These are phyloP conservation scores for Naso thynnoides DNA, from an alignment of 2,797 vertebrate species.

Conservation along the genomic window DNA sequence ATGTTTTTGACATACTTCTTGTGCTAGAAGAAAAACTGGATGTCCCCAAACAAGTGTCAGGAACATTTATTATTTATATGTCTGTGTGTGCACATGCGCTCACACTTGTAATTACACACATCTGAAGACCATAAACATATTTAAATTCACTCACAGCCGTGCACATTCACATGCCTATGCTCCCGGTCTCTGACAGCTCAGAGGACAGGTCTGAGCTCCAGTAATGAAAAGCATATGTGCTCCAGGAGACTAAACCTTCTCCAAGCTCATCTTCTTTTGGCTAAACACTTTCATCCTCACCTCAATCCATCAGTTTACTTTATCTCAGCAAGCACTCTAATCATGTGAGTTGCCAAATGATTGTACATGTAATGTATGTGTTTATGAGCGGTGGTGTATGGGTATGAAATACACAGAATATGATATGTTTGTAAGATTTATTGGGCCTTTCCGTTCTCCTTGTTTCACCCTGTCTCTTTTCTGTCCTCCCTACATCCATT, in stretches of 20 bases:
- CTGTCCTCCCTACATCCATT: slow-evolving; percentile 37
- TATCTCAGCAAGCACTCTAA: slow-evolving; percentile 43
- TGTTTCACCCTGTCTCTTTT: slow-evolving; percentile 24
- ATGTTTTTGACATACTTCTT: slow-evolving; percentile 17
- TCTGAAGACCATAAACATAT: slow-evolving; percentile 49
- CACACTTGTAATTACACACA: slow-evolving; percentile 34
- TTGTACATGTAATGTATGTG: slow-evolving; percentile 23
- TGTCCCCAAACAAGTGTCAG: slow-evolving; percentile 21
- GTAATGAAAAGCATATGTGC: slow-evolving; percentile 83
- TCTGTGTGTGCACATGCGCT: slow-evolving; percentile 1
- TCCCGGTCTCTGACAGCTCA: slow-evolving; percentile 64
- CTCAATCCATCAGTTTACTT: slow-evolving; percentile 64
- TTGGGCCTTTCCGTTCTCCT: slow-evolving; percentile 34
- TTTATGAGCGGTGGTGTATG: slow-evolving; percentile 2
- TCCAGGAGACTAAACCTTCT: slow-evolving; percentile 69
- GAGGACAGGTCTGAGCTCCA: slow-evolving; percentile 72
- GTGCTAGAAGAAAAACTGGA: neutral
- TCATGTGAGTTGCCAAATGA: slow-evolving; percentile 35
- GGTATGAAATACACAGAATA: slow-evolving; percentile 13
- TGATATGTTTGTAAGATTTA: slow-evolving; percentile 31
- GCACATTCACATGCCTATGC: slow-evolving; percentile 60
- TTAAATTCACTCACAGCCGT: slow-evolving; percentile 44
- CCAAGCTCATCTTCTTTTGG: slow-evolving; percentile 76
- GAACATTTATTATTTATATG: slow-evolving; percentile 18
- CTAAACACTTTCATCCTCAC: slow-evolving; percentile 70